Evolutionary conservation across 2,113 vertebrate species (phyloP), one percentile per base, ranked within the genome.

Genomic region (Cryptomyrus ogoouensis): DNA sequence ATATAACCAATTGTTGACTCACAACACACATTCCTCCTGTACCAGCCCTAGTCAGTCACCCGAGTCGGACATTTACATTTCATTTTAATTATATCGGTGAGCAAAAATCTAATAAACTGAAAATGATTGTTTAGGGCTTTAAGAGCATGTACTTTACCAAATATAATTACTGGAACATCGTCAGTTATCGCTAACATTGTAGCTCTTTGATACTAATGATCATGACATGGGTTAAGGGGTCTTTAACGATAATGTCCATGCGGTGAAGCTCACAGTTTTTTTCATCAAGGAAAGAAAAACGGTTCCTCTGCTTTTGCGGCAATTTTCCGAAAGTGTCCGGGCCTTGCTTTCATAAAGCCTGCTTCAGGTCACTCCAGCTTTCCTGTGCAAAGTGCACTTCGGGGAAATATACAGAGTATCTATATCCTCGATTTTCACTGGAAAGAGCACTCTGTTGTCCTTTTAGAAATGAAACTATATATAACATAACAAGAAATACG

Each of bases 1-100:
- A 44, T 46, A 50, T 88, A 80, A 80, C 35, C 74, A 42, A 53
- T 88, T 62, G 87, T 62, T 88, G 87, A 88, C 49, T 62, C 35
- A 46, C 39, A 88, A 62, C 87, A 88, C 62, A 62, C 31, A 88
- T 44, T 44, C 50, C 49, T 87, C 31, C n/a, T 53, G 47, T 9
- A 39, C 31, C 31, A 9, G 50, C 47, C 12, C 27, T 31, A 53
- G 27, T 46, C 44, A 84, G 21, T 84, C 83, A 53, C 49, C 85
- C n/a, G 19, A 44, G 35, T 66, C 17, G 56, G 35, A 62, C 19
- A 66, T 62, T 21, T n/a, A 88, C 21, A 66, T 62, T 88, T 66
- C 10, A 88, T 62, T 88, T 58, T 62, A 58, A 88, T 58, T 88
- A n/a, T 46, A 12, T 88, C 10, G 31, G 35, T 42, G 53, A 58